phyloP scores from a whole-genome alignment of 2,797 vertebrate genomes.

The Sebastolobus alascanus region DNA sequence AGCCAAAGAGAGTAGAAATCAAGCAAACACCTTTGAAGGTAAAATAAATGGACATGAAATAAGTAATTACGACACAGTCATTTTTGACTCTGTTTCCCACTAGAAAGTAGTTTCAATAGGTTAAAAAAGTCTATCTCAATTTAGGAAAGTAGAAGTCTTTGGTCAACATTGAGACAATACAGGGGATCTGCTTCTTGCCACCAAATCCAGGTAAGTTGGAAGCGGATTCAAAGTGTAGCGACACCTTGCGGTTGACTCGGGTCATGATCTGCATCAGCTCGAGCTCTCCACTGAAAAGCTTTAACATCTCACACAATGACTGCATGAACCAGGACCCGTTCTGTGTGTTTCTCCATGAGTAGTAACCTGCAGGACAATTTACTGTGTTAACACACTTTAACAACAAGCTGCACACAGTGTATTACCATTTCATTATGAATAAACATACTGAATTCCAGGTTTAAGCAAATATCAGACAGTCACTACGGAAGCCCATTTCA shows the following conservation, averaged over 20 bases:
- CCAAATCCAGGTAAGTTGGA: conserved; percentile 78
- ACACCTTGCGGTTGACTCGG: conserved; percentile 91
- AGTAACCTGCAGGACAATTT: conserved; percentile 85
- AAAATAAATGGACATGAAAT: background rate
- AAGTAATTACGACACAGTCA: background rate
- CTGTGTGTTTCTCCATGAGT: conserved; percentile 91
- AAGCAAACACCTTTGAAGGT: background rate
- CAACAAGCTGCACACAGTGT: background rate
- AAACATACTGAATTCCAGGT: background rate
- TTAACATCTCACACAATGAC: conserved; percentile 87
- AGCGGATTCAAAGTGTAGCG: conserved; percentile 87
- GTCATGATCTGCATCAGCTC: conserved; percentile 95
- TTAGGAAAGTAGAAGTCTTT: conserved; percentile 91
- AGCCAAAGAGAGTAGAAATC: background rate
- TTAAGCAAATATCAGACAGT: background rate
- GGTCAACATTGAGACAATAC: conserved; percentile 94
- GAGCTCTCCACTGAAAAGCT: conserved; percentile 73
- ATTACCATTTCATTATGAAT: background rate
- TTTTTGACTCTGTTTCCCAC: background rate
- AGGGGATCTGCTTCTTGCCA: conserved; percentile 93
- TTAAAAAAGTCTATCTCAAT: background rate
- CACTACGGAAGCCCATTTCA: no score
- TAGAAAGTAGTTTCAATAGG: no score
- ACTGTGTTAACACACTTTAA: background rate
- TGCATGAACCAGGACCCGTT: conserved; percentile 96